Percentiles rank a stretch among this genome's conserved stretches.
These are phyloP conservation scores for Scalopus aquaticus DNA, from an alignment of 2,113 vertebrate species.

Conservation along the genomic window DNA sequence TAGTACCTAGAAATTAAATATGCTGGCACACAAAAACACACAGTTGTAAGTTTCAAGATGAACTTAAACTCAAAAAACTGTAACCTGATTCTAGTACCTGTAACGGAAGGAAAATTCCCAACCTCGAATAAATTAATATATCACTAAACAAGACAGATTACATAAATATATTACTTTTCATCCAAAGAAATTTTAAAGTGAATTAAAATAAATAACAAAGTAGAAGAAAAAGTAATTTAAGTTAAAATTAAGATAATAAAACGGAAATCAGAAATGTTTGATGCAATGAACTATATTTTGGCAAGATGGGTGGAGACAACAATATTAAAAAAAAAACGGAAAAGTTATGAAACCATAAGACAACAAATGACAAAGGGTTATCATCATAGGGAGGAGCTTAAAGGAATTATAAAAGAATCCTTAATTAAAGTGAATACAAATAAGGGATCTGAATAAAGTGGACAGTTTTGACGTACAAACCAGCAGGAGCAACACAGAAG, in stretches of 20 bases:
- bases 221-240: not conserved
- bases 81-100: not conserved
- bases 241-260: not conserved
- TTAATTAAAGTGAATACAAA: not conserved
- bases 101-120: not conserved
- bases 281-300: not conserved
- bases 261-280: not conserved
- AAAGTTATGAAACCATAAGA: not conserved
- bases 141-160: not conserved
- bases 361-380: not conserved
- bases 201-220: not conserved
- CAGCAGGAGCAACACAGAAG: not conserved
- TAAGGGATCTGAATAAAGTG: not conserved
- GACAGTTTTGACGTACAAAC: not conserved
- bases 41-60: not conserved
- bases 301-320: not conserved
- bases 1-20: not conserved
- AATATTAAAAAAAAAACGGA: not conserved
- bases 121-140: not conserved
- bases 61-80: not conserved
- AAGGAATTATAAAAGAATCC: not conserved
- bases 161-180: not conserved
- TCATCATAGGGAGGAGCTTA: not conserved
- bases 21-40: not conserved
- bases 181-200: not conserved